These are phyloP conservation scores for Aulostomus chinensis DNA, from an alignment of 2,797 vertebrate genomes.

Conservation along the genomic window DNA sequence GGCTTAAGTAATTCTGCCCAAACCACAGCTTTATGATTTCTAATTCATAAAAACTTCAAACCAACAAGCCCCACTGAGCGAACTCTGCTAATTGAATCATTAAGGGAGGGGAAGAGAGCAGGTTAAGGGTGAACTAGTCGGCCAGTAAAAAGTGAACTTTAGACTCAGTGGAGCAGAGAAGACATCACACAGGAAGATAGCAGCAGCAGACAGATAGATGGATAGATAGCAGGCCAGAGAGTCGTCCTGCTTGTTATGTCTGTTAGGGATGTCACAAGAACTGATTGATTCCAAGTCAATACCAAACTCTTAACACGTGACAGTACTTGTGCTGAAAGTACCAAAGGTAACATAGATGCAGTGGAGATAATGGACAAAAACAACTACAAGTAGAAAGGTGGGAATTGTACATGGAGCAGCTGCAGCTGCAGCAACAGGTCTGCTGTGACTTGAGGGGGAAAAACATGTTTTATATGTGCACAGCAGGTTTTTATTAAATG, in stretches of 20 bases:
- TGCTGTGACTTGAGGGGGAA: no score
- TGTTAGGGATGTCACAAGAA: background rate
- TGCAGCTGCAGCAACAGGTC: no score
- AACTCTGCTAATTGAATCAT: constrained; percentile 47
- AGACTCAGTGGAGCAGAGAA: constrained; percentile 18
- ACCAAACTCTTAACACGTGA: no score
- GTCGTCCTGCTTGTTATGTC: constrained; percentile 16
- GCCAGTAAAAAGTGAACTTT: constrained; percentile 12
- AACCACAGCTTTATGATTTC: constrained; percentile 34
- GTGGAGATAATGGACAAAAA: no score
- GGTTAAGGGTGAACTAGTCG: constrained; percentile 23
- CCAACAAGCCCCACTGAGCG: constrained; percentile 32
- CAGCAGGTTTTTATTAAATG: constrained; percentile 10
- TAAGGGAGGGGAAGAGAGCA: constrained; percentile 36
- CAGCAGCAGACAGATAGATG: no score
- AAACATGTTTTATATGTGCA: background rate
- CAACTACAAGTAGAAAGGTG: no score
- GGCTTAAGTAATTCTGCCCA: constrained; percentile 22
- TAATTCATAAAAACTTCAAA: constrained; percentile 41
- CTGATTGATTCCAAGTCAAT: no score
- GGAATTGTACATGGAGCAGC: no score
- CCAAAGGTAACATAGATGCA: no score
- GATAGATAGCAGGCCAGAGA: constrained; percentile 9
- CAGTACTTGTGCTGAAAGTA: no score
- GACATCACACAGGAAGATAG: background rate